Conservation (phyloP, 2,888 invertebrate species). For the Lacanobia wlatinum region DNA sequence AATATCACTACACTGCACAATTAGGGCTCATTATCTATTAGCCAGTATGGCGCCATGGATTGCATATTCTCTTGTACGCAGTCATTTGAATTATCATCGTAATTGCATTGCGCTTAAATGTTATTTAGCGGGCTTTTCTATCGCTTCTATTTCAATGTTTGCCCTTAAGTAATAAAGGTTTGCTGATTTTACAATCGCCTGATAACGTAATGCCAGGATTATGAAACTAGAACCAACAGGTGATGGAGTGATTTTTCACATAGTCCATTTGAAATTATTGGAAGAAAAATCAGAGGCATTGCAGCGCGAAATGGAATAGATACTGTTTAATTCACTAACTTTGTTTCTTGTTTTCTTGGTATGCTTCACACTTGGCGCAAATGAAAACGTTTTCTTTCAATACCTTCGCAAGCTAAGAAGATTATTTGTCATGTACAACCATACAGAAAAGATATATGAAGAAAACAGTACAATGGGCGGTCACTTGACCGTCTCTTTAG, state of each 20-base stretch:
- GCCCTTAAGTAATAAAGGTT: background rate
- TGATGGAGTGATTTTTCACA: no score
- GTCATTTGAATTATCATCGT: constrained; percentile 20
- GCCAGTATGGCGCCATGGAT: constrained; percentile 9
- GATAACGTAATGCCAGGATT: background rate
- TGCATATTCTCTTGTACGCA: constrained; percentile 26
- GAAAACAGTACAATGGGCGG: no score
- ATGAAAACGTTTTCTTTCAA: no score
- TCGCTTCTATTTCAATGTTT: constrained; percentile 5
- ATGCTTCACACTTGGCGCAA: no score
- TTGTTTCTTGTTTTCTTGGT: no score
- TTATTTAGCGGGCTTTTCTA: background rate
- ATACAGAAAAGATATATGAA: no score
- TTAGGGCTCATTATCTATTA: constrained; percentile 43
- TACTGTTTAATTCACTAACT: no score
- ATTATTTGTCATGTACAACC: no score
- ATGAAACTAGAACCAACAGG: background rate
- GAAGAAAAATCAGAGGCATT: background rate
- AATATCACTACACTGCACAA: constrained; percentile 37
- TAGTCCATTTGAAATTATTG: background rate
- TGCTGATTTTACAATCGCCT: background rate
- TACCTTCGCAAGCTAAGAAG: no score
- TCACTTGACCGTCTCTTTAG: no score
- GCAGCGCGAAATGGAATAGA: no score
- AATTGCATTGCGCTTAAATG: background rate